Evolutionary conservation across 1,140 invertebrate species (phyloP), one percentile per base, ranked within the genome.

Genomic region (Callitettix versicolor): DNA sequence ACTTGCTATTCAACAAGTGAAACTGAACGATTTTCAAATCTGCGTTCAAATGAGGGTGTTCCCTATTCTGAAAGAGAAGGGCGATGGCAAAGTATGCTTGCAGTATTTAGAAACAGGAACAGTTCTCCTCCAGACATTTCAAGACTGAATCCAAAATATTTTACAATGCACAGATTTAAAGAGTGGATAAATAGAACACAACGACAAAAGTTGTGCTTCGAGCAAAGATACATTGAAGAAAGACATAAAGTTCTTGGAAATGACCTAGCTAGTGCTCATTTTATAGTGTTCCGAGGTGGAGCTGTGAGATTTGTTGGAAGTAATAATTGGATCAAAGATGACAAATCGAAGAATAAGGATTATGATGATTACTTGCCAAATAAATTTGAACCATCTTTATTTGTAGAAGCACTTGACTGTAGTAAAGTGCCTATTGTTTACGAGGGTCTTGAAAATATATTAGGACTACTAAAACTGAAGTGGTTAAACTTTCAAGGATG

Each of bases 211-310:
- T 12, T 49, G 15, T 14, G n/a, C 3, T 17, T 15, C 20, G 24
- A 49, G 43, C 63, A 65, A 59, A 21, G 47, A 20, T 63, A 49
- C 38, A 38, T 55, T 22, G 14, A 47, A 11, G 48, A 60, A n/a
- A 60, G 63, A 43, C 51, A 59, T 21, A 33, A 47, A 36, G 18
- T 38, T 34, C 40, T 82, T 3, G 88, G 88, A 0, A 69, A 73
- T 54, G 80, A 92, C 65, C 65, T 92, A 57, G 84, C 86, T 17
- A 75, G 79, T 1, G 82, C 86, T 14, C 81, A 86, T 69, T 90
- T 89, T 63, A 60, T 90, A 38, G 62, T 86, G 1, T 67, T 69
- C 61, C 68, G 81, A 24, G 78, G 77, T 15, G 87, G 84, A 1
- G 77, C 77, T 55, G 77, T 87, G 2, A 86, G 81, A 63, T 86